phyloP scores from a whole-genome alignment of 2,113 vertebrate species.

The Trochalopteron elliotii region DNA sequence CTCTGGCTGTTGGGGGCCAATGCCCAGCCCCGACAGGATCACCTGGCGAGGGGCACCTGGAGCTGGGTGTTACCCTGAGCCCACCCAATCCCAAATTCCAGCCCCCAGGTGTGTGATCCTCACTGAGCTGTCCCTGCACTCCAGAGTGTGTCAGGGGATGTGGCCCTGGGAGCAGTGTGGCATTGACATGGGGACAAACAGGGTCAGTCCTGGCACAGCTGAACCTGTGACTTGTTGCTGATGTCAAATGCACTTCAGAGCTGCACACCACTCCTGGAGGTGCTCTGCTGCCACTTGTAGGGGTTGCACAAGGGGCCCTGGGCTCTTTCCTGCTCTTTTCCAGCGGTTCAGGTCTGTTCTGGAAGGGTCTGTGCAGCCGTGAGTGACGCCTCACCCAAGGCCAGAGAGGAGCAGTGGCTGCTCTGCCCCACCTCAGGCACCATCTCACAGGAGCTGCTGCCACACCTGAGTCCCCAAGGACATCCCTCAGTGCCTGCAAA shows the following conservation, averaged over 20 bases:
- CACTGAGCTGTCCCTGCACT: background rate
- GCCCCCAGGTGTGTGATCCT: background rate
- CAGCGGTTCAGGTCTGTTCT: accelerated
- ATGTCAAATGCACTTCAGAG: background rate
- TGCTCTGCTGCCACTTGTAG: background rate
- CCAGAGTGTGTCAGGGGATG: accelerated
- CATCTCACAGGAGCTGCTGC: accelerated
- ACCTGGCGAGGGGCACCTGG: accelerated
- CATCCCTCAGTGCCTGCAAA: background rate
- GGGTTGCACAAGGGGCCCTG: accelerated
- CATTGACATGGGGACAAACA: background rate
- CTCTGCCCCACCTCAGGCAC: background rate
- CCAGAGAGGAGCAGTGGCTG: background rate
- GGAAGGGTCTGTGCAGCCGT: background rate
- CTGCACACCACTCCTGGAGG: background rate
- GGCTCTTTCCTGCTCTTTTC: background rate
- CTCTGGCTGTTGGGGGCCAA: background rate
- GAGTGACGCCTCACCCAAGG: accelerated
- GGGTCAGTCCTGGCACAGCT: background rate
- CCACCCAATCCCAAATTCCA: accelerated
- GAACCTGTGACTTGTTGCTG: background rate
- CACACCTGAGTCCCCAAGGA: background rate
- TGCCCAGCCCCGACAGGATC: accelerated
- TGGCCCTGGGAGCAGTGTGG: background rate
- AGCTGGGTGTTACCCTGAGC: background rate